These are phyloP conservation scores for Eudasyphora cyanicolor DNA, from an alignment of 2,888 invertebrate species.

Conservation along the genomic window DNA sequence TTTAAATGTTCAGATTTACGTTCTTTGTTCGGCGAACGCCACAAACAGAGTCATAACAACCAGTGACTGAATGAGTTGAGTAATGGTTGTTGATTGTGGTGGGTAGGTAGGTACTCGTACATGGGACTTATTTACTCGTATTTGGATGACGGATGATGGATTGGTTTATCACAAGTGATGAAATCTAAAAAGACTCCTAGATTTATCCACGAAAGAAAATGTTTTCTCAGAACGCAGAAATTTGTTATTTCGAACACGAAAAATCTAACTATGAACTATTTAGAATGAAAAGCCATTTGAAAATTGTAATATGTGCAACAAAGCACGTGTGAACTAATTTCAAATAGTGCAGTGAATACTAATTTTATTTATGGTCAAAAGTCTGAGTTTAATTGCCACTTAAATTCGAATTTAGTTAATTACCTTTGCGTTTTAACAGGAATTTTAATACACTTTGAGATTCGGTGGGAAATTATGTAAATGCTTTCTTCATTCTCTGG, in stretches of 20 bases:
- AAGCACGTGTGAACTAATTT: constrained; percentile 8
- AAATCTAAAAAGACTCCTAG: constrained; percentile 13
- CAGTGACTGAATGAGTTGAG: neutral
- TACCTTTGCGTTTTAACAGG: too few species aligned
- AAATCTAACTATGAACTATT: too few species aligned
- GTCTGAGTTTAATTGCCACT: too few species aligned
- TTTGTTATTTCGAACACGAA: too few species aligned
- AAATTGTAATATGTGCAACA: neutral
- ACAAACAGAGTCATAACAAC: neutral
- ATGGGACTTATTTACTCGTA: neutral
- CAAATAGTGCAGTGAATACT: neutral
- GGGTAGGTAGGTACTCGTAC: neutral
- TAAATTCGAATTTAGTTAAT: too few species aligned
- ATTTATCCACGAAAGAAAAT: neutral
- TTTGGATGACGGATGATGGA: constrained; percentile 17
- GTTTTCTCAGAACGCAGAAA: neutral
- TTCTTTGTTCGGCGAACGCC: neutral
- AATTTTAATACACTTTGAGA: too few species aligned
- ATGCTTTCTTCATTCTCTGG: too few species aligned
- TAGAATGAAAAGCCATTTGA: neutral
- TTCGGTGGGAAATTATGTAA: too few species aligned
- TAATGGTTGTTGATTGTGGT: neutral
- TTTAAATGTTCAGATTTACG: neutral
- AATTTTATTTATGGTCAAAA: too few species aligned
- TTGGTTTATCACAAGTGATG: constrained; percentile 21